Percentiles rank a stretch among this genome's conserved stretches.
Conservation (phyloP, 2,113 vertebrate species). For the Hippocampus barbouri region DNA sequence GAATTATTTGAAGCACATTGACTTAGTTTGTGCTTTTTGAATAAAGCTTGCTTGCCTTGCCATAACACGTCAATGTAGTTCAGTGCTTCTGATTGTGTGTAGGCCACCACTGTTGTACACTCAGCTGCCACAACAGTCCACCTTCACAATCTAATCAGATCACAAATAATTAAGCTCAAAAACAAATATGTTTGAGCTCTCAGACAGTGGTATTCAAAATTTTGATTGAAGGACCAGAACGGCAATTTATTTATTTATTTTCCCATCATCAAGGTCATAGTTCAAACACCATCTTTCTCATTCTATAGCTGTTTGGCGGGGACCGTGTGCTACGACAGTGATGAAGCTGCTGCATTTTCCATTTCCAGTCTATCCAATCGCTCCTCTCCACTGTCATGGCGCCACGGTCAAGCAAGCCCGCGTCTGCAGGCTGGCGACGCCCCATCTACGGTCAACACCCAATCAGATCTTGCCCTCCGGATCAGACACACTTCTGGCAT, state of each 20-base stretch:
- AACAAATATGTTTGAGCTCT: too few species aligned
- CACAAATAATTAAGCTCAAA: too few species aligned
- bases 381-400: conserved; percentile 92
- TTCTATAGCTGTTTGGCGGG: conserved; percentile 81
- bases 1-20: too few species aligned
- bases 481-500: conserved; percentile 84
- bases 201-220: too few species aligned
- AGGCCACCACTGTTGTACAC: too few species aligned
- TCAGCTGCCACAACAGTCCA: too few species aligned
- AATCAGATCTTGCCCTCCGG: conserved; percentile 80
- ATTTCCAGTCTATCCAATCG: conserved; percentile 90
- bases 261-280: neutral
- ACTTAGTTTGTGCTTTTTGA: too few species aligned
- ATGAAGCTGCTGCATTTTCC: conserved; percentile 86
- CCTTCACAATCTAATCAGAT: too few species aligned
- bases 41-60: too few species aligned
- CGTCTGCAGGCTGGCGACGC: conserved; percentile 91
- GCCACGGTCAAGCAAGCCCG: conserved; percentile 89
- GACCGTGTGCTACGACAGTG: conserved; percentile 85
- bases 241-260: neutral
- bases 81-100: too few species aligned
- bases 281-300: conserved; percentile 16
- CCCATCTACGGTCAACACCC: conserved; percentile 81
- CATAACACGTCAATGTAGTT: too few species aligned
- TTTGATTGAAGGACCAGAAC: too few species aligned